Conservation (phyloP, 2,113 vertebrate species). For the Ictidomys tridecemlineatus region DNA sequence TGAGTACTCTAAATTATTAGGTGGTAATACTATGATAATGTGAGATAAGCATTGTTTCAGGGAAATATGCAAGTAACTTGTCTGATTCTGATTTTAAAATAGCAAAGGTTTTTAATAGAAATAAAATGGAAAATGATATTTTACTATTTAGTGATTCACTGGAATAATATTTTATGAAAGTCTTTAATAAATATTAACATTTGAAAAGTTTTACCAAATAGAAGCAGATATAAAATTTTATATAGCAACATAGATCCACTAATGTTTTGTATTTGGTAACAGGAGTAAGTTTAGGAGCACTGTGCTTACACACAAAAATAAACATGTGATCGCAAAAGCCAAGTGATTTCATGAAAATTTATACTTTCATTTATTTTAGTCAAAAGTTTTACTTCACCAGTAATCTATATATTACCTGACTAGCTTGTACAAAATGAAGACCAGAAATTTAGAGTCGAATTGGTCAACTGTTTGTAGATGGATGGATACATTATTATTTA, state of each 20-base stretch:
- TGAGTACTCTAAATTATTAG: neutral
- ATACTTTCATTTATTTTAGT: neutral
- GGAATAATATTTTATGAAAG: neutral
- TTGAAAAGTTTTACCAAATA: neutral
- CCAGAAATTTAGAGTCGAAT: neutral
- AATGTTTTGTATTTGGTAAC: neutral
- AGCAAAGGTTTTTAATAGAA: neutral
- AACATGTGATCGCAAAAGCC: neutral
- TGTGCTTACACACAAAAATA: neutral
- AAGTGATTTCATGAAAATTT: neutral
- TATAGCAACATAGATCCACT: neutral
- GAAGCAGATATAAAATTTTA: neutral
- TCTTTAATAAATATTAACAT: neutral
- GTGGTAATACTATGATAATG: neutral
- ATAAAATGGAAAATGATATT: neutral
- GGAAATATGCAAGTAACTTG: neutral
- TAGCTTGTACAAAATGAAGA: neutral
- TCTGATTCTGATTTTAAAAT: neutral
- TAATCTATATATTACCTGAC: neutral
- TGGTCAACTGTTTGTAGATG: neutral
- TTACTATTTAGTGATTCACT: neutral
- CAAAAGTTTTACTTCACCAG: neutral
- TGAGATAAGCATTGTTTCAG: neutral
- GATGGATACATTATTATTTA: neutral
- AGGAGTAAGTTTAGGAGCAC: neutral